phyloP scores from a whole-genome alignment of 2,888 invertebrate species.

The Dynastes hyllus region DNA sequence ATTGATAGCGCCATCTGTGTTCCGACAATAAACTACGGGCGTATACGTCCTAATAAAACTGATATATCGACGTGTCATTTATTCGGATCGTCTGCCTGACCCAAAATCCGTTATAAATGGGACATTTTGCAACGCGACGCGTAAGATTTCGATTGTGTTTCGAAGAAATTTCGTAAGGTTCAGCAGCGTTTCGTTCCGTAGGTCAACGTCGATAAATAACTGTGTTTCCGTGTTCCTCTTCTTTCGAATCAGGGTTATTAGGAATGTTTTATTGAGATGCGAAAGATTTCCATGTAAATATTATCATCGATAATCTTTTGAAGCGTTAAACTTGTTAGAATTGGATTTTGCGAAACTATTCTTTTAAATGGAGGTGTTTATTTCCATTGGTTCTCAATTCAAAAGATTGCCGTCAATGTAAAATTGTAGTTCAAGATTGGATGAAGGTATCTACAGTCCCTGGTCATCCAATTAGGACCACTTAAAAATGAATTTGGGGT shows the following conservation, averaged over 20 bases:
- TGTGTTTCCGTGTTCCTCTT: neutral
- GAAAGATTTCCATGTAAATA: no score
- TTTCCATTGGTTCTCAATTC: no score
- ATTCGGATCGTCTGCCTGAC: constrained; percentile 37
- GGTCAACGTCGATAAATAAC: constrained; percentile 30
- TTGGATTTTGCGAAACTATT: no score
- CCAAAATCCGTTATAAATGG: constrained; percentile 40
- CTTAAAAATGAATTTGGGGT: no score
- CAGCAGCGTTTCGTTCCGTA: neutral
- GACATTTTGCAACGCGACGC: constrained; percentile 36
- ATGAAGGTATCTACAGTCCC: no score
- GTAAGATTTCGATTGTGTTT: constrained; percentile 37
- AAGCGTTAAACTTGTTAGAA: no score
- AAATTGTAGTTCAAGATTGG: no score
- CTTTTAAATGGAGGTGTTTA: no score
- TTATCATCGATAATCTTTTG: no score
- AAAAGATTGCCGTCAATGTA: no score
- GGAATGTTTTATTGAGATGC: no score
- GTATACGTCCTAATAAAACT: constrained; percentile 40
- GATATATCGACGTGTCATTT: constrained; percentile 45
- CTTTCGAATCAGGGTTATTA: neutral
- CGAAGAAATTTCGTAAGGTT: constrained; percentile 36
- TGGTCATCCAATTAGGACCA: no score
- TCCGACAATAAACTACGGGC: constrained; percentile 39
- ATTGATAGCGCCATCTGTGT: constrained; percentile 36